These are phyloP conservation scores for Diarsia dahlii DNA, from an alignment of 2,888 invertebrate species.

Conservation along the genomic window DNA sequence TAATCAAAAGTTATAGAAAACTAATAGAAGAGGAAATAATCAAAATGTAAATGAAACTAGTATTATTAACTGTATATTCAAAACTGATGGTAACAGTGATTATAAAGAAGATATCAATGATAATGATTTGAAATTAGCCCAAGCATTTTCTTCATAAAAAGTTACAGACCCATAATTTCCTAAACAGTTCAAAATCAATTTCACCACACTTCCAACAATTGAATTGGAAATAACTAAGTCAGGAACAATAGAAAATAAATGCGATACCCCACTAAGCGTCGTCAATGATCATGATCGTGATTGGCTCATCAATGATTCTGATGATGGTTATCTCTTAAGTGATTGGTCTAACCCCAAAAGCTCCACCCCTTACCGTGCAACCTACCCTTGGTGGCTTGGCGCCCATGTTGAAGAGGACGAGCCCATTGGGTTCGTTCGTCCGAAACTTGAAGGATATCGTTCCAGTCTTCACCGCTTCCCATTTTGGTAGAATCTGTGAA, in stretches of 20 bases:
- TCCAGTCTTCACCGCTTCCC: slow-evolving; percentile 97
- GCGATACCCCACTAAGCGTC: slow-evolving; percentile 64
- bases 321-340: slow-evolving; percentile 77
- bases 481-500: slow-evolving; percentile 95
- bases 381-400: slow-evolving; percentile 94
- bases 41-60: background rate
- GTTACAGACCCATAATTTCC: background rate
- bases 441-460: slow-evolving; percentile 98
- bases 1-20: slow-evolving; percentile 31
- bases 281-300: slow-evolving; percentile 60
- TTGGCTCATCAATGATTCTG: slow-evolving; percentile 63
- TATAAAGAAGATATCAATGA: background rate
- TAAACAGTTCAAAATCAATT: slow-evolving; percentile 26
- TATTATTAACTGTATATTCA: background rate
- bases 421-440: slow-evolving; percentile 98
- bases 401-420: slow-evolving; percentile 98
- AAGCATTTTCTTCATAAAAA: background rate
- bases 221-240: slow-evolving; percentile 41
- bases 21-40: background rate
- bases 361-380: slow-evolving; percentile 92
- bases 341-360: slow-evolving; percentile 86
- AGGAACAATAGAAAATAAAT: slow-evolving; percentile 48
- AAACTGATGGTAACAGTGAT: slow-evolving; percentile 7
- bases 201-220: slow-evolving; percentile 39
- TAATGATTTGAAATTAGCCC: background rate